Evolutionary conservation across 2,888 invertebrate genomes (phyloP), one percentile per base, ranked within the genome.

Genomic region (Temnothorax ravouxi): DNA sequence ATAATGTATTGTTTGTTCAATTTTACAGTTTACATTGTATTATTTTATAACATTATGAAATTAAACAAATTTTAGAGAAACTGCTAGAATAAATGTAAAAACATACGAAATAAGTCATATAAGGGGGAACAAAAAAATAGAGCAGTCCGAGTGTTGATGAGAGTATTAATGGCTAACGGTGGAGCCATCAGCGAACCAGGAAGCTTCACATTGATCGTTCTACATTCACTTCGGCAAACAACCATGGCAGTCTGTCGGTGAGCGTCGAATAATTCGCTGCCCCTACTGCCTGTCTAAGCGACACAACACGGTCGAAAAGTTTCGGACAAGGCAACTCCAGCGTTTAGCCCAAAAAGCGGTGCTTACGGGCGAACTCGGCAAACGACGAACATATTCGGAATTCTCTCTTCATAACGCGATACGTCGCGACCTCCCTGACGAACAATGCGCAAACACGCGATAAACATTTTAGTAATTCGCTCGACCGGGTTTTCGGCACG

Each of bases 181-280:
- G 41, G 62, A 34, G 54, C 54, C 77, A 50, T 72, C 54, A 64
- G 67, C 18, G 52, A 44, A 52, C 69, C 69, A 84, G 64, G 77
- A 82, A 86, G 82, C 62, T 66, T 62, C 38, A 59, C 64, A 81
- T 86, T 71, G 84, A 82, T 76, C 69, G 69, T 84, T 84, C 84
- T 62, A 62, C 83, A 76, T 83, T 82, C 81, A 62, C 75, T 74
- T 54, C 75, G 54, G 62, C 69, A 67, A 84, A 84, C 59, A 66
- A 76, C 64, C 76, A 71, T 72, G 59, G 71, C 62, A 54, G 50
- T 67, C 77, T 38, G 52, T 47, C 29, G 59, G 74, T 66, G 47
- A 77, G 84, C 71, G 34, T 61, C 74, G 66, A 71, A 66, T 84
- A 62, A 75, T 80, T 52, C 56, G 54, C 47, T 50, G 64, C 50